Evolutionary conservation across 2,797 vertebrate genomes (phyloP), one percentile per base, ranked within the genome.

Genomic region (Chiloscyllium punctatum): DNA sequence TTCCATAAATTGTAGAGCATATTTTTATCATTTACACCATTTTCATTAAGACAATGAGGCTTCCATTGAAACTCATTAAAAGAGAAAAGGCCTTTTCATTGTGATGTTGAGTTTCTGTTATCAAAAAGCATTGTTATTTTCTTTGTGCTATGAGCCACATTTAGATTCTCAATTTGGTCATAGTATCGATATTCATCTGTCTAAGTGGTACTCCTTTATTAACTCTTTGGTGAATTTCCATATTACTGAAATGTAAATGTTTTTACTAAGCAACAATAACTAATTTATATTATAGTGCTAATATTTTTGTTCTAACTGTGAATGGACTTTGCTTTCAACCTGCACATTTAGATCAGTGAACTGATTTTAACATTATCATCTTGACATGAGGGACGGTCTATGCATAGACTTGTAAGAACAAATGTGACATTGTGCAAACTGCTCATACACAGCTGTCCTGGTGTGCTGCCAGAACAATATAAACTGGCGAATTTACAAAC

Each of bases 151-250:
- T 68, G 33, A 91, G 9, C 57, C 33, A 91, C 53, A n/a, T 68
- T 91, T 91, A n/a, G 30, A 16, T 91, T 91, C 88, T 91, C 88
- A 91, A n/a, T 62, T 91, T 68, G 88, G 68, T 91, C 62, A 91
- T 91, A 91, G 37, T 91, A 68, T 68, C 91, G 57, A 66, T 57
- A 66, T 66, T 62, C 16, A 25, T 91, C 15, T 62, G 4, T 16
- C 53, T 91, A 91, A 66, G n/a, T 91, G 33, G 37, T 66, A 66
- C 33, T n/a, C 3, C 57, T 21, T 33, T 66, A 37, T 68, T 91
- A 68, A 62, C 62, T 91, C 33, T 18, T 9, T 68, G 88, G 88
- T 66, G 62, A 37, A 91, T n/a, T 91, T 37, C 4, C 33, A 68
- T 18, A 33, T 91, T n/a, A 68, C 33, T n/a, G 21, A 66, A 91